Base-by-base conservation (phyloP, 2,797 vertebrate genomes). In the Sebastes glaucus region DNA sequence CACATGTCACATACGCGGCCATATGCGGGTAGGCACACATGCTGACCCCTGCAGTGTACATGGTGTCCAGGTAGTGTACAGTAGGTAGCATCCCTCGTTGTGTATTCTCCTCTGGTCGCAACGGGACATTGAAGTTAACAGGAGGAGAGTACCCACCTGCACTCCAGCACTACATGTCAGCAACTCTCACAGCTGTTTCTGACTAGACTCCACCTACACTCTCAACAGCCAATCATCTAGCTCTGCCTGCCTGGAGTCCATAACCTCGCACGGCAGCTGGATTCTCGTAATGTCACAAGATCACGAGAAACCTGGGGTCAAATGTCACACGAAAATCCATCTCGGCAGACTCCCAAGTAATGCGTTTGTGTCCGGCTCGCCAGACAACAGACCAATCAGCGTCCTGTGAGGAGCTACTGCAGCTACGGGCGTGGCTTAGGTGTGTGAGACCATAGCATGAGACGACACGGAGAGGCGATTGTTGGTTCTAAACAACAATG, bases 71-170 rank as follows among this genome's bases (percentile, higher is more conserved):
- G 65, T 82, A 49, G 30, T 13, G 63, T 14, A 71, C 77, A 65
- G 75, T 55, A 27, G 33, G 73, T 35, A 69, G 73, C 66, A 4
- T 67, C 53, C 52, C 62, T 67, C 14, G 27, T 84, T 88, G 68
- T 82, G 84, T 84, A 78, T 90, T 87, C 71, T 89, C 77, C 83
- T 86, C 79, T 55, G 72, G 74, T 88, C 74, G 74, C 69, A 65
- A 69, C 56, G 1, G 69, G 93, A 93, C 90, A 62, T 84, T 94
- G 90, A 94, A 83, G 78, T 67, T 93, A 88, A 92, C 87, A 69
- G 63, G 66, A 90, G 74, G 77, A 78, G 86, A 93, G 75, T 77
- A 59, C 33, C 83, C 80, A 92, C 88, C 89, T 88, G 85, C 84
- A 78, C 83, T 81, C 76, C 77, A 68, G 79, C 59, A 8, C 71